A percentile compares a stretch with the other conserved stretches of the same genome.
Conservation (phyloP, 2,888 invertebrate species). For the Crematogaster levior region DNA sequence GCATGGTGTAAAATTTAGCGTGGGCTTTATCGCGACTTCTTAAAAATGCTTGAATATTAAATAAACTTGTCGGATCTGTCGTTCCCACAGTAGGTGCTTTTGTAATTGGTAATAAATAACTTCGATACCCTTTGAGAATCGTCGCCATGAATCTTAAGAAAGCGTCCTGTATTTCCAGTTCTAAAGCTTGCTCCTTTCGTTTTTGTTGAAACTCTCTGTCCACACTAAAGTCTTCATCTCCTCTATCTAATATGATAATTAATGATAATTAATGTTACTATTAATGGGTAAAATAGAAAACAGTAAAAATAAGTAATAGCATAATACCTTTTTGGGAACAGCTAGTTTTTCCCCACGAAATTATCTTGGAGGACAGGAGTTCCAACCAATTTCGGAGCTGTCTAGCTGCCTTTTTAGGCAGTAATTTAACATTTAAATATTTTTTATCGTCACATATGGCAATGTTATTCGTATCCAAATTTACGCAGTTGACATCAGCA, state of each 20-base stretch:
- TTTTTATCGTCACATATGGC: constrained; percentile 96
- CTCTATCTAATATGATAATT: constrained; percentile 71
- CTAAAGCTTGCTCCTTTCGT: constrained; percentile 91
- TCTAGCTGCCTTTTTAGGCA: constrained; percentile 95
- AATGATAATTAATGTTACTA: background rate
- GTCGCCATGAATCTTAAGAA: constrained; percentile 98
- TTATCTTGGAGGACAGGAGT: constrained; percentile 89
- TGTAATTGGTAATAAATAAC: constrained; percentile 95
- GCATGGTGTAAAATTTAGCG: constrained; percentile 94
- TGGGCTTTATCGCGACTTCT: constrained; percentile 95
- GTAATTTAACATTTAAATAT: constrained; percentile 91
- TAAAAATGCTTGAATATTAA: constrained; percentile 96
- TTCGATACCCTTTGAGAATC: constrained; percentile 95
- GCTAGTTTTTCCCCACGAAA: constrained; percentile 78
- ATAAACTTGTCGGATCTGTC: constrained; percentile 97
- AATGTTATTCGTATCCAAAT: constrained; percentile 98
- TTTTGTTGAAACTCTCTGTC: constrained; percentile 84
- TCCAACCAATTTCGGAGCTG: constrained; percentile 93
- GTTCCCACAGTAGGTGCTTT: constrained; percentile 97
- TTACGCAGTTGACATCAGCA: constrained; percentile 98
- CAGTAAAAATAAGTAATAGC: background rate
- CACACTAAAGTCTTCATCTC: constrained; percentile 82
- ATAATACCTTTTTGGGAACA: constrained; percentile 80
- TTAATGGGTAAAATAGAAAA: background rate
- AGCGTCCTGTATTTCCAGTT: constrained; percentile 98